Evolutionary conservation across 2,888 invertebrate genomes (phyloP).

Genomic region (Bedellia somnulentella): DNA sequence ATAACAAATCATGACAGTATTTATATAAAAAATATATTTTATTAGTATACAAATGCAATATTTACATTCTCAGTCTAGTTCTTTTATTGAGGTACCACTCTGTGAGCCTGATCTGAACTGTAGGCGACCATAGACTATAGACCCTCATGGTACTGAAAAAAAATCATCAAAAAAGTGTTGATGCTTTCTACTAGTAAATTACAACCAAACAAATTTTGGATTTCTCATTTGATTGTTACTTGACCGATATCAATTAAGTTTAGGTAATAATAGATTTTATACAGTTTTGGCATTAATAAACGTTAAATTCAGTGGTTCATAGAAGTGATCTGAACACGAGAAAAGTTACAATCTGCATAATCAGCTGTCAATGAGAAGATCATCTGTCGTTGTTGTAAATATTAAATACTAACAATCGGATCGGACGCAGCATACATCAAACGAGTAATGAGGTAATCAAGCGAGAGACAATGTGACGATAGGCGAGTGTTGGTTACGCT

Average conservation of each 20-base stretch:
- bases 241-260: not conserved
- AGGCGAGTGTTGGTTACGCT: slow-evolving; percentile 24
- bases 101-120: no score
- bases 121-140: slow-evolving; percentile 32
- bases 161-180: slow-evolving; percentile 57
- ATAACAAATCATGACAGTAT: no score
- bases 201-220: slow-evolving; percentile 49
- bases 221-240: not conserved
- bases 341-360: slow-evolving; percentile 62
- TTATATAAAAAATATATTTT: no score
- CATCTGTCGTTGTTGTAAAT: slow-evolving; percentile 62
- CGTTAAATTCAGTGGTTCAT: slow-evolving; percentile 13
- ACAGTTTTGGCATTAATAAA: no score
- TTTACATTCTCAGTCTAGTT: no score
- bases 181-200: slow-evolving; percentile 59
- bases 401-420: slow-evolving; percentile 55
- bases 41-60: no score
- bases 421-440: no score
- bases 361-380: slow-evolving; percentile 63
- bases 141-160: slow-evolving; percentile 26
- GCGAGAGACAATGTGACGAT: slow-evolving; percentile 38
- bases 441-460: slow-evolving; percentile 41
- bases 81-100: no score
- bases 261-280: no score
- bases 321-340: slow-evolving; percentile 50